Evolutionary conservation across 1,140 invertebrate genomes (phyloP).

Genomic region (Melipona quadrifasciata): DNA sequence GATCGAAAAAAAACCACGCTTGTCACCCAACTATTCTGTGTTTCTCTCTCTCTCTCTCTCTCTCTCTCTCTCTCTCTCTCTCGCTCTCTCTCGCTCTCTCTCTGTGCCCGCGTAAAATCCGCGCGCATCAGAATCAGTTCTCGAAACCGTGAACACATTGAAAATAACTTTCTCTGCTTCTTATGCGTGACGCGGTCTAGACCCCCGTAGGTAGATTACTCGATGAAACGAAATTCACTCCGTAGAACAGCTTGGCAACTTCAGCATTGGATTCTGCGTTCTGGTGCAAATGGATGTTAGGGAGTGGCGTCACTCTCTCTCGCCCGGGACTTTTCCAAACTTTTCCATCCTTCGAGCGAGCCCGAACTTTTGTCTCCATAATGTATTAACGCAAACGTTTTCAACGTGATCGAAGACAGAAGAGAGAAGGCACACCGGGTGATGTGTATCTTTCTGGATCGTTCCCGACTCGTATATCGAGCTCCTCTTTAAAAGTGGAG

Average conservation of each 20-base stretch:
- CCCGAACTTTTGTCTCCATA: constrained; percentile 55
- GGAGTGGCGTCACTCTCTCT: constrained; percentile 24
- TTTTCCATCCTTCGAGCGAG: constrained; percentile 33
- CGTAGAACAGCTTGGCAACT: constrained; percentile 31
- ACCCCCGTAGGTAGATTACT: constrained; percentile 36
- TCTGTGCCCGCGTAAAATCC: too few species aligned
- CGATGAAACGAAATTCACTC: constrained; percentile 48
- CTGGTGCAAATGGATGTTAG: constrained; percentile 43
- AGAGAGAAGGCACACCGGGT: not conserved
- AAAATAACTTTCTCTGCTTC: not conserved
- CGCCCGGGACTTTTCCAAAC: constrained; percentile 32
- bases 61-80: too few species aligned
- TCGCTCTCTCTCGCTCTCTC: too few species aligned
- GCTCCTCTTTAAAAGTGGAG: not conserved
- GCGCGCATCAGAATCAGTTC: not conserved
- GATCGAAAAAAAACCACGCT: not conserved
- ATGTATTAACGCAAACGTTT: constrained; percentile 54
- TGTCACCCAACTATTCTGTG: not conserved
- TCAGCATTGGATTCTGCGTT: constrained; percentile 31
- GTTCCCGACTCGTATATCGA: constrained; percentile 9
- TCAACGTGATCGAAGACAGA: constrained; percentile 42
- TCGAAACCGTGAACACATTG: not conserved
- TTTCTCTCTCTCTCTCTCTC: too few species aligned
- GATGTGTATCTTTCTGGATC: constrained; percentile 44
- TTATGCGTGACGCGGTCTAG: not conserved